Evolutionary conservation across 2,113 vertebrate species (phyloP).

Genomic region (Vulpes vulpes): DNA sequence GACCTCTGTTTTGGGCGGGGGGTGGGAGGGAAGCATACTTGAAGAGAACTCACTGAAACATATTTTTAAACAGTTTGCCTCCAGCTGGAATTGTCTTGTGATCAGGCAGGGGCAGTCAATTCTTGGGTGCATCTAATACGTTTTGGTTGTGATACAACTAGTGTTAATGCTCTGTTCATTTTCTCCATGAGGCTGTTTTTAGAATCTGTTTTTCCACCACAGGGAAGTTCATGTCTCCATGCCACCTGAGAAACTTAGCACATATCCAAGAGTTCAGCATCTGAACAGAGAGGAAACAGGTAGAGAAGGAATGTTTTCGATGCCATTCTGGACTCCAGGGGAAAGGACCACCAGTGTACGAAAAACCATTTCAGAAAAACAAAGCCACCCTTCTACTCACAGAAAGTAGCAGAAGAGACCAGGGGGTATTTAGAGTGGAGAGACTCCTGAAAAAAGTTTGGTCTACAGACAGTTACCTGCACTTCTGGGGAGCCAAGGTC

Average conservation of each 20-base stretch:
- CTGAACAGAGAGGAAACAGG: neutral
- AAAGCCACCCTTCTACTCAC: neutral
- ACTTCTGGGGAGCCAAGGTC: neutral
- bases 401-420: neutral
- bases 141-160: neutral
- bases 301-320: neutral
- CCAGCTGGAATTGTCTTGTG: neutral
- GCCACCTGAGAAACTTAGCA: neutral
- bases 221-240: rapidly evolving
- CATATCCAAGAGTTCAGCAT: neutral
- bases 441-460: too few species aligned
- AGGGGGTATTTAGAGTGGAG: rapidly evolving
- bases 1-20: neutral
- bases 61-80: neutral
- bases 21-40: neutral
- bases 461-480: neutral
- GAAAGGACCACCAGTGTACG: neutral
- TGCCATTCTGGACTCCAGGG: neutral
- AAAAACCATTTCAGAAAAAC: neutral
- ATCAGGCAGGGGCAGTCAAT: neutral
- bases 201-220: rapidly evolving
- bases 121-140: neutral
- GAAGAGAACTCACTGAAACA: neutral
- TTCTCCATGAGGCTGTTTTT: neutral
- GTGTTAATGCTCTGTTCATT: neutral